Evolutionary conservation across 2,888 invertebrate genomes (phyloP).

Genomic region (Vandiemenella viatica): DNA sequence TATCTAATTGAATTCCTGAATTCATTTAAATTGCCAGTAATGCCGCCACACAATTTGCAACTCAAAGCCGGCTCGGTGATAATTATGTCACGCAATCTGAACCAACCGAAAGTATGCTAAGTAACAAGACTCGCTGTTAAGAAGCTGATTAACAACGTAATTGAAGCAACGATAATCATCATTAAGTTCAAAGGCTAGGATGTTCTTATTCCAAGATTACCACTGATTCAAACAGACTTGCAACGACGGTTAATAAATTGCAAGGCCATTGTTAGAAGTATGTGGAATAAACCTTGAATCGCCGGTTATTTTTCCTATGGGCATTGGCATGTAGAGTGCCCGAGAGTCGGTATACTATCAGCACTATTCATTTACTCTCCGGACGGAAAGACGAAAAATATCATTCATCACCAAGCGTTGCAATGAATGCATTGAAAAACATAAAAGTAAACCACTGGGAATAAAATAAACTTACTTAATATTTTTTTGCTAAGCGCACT

Average conservation of each 20-base stretch:
- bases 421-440: too few species aligned
- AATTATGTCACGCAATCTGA: conserved; percentile 1
- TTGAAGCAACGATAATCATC: conserved; percentile 4
- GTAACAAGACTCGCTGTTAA: conserved; percentile 1
- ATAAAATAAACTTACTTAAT: too few species aligned
- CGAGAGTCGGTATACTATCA: neutral
- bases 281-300: neutral
- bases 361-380: too few species aligned
- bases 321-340: neutral
- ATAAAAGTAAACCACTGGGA: too few species aligned
- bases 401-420: too few species aligned
- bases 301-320: too few species aligned
- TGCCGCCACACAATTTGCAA: conserved; percentile 2
- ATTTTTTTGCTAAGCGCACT: too few species aligned
- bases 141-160: neutral
- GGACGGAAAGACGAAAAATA: neutral
- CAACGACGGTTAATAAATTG: neutral
- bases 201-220: conserved; percentile 1
- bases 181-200: conserved; percentile 5
- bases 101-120: conserved; percentile 1
- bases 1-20: neutral
- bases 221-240: conserved; percentile 25
- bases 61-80: conserved; percentile 1
- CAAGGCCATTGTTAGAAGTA: neutral
- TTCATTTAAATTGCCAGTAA: neutral